These are phyloP conservation scores for Dryococelus australis DNA, from an alignment of 2,888 invertebrate genomes.

Conservation along the genomic window DNA sequence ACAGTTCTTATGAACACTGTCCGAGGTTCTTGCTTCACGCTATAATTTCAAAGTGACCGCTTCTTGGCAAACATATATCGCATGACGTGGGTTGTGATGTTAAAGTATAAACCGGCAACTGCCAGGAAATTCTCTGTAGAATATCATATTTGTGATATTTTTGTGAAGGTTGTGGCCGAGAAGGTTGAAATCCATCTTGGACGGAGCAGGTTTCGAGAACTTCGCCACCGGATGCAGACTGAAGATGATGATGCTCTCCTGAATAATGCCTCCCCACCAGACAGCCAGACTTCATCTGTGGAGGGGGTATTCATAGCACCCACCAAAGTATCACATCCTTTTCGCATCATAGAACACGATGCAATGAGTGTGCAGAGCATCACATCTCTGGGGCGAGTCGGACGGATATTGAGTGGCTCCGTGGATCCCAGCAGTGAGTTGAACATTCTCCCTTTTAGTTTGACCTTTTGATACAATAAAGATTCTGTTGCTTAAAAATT, in stretches of 20 bases:
- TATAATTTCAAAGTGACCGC: too few relatives aligned
- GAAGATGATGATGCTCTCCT: conserved; percentile 79
- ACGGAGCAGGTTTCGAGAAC: conserved; percentile 80
- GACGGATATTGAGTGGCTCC: conserved; percentile 76
- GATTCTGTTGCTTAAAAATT: too few relatives aligned
- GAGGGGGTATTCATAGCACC: conserved; percentile 77
- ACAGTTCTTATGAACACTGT: too few relatives aligned
- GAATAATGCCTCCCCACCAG: conserved; percentile 73
- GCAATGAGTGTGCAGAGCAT: conserved; percentile 87
- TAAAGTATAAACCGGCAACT: too few relatives aligned
- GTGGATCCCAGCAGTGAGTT: conserved; percentile 42
- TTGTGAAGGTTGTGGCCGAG: conserved; percentile 12
- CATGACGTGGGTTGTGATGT: too few relatives aligned
- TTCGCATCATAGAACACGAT: conserved; percentile 87
- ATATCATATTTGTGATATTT: not conserved
- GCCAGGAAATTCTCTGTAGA: too few relatives aligned
- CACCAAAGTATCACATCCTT: conserved; percentile 75
- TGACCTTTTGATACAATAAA: not conserved
- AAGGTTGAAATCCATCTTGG: conserved; percentile 56
- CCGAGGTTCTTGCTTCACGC: too few relatives aligned
- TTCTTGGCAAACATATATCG: too few relatives aligned
- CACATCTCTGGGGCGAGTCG: conserved; percentile 85
- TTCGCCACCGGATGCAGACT: conserved; percentile 85
- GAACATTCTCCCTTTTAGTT: not conserved
- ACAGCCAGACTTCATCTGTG: conserved; percentile 79